These are phyloP conservation scores for Arrhopalites spinosus DNA, from an alignment of 2,888 invertebrate genomes.

Conservation along the genomic window DNA sequence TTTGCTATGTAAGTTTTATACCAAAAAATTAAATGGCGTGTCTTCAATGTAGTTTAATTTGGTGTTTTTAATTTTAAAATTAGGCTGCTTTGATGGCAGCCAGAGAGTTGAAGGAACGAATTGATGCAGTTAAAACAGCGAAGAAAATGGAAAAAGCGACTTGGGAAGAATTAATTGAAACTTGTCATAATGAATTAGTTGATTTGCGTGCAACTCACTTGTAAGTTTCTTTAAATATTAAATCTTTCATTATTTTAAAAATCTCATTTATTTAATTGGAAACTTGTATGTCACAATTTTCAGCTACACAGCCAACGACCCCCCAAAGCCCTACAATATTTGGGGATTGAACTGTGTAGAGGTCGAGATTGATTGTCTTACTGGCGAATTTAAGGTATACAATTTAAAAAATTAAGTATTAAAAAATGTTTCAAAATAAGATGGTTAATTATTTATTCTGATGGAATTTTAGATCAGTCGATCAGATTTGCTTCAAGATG, in stretches of 20 bases:
- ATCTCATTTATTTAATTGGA: too few relatives aligned
- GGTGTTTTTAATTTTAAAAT: not conserved
- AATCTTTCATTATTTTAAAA: conserved; percentile 47
- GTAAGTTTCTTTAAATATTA: conserved; percentile 49
- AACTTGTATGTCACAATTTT: not conserved
- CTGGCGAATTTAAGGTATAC: conserved; percentile 43
- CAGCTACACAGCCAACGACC: conserved; percentile 46
- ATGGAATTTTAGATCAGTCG: conserved; percentile 57
- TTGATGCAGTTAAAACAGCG: conserved; percentile 57
- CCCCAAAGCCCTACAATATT: conserved; percentile 57
- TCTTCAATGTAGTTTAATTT: not conserved
- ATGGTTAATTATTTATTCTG: conserved; percentile 40
- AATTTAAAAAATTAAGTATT: not conserved
- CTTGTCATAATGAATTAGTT: conserved; percentile 57
- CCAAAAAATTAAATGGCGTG: not conserved
- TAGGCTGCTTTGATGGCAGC: conserved; percentile 58
- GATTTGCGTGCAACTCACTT: conserved; percentile 64
- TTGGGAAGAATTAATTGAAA: conserved; percentile 58
- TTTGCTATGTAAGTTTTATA: conserved; percentile 56
- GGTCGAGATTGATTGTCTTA: conserved; percentile 72
- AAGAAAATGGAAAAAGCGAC: conserved; percentile 56
- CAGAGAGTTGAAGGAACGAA: conserved; percentile 56
- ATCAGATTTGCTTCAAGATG: conserved; percentile 55
- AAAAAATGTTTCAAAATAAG: not conserved
- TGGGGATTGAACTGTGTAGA: conserved; percentile 59